Evolutionary conservation across 37 sponge, comb jelly and placozoan species (phyloP).

Genomic region (Dysidea cf. avara): DNA sequence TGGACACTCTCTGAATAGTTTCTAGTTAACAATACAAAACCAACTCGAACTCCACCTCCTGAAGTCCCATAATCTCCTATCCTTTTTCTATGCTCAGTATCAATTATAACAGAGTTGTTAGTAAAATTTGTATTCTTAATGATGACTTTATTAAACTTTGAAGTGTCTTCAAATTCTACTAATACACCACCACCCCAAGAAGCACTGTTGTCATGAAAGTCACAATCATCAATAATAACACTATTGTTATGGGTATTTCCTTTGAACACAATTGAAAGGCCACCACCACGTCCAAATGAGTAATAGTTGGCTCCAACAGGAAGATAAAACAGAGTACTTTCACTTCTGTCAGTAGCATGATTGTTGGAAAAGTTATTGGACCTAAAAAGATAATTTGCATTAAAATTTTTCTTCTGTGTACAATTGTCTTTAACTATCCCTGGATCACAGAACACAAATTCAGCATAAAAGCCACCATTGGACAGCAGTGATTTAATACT

Average conservation of each 20-base stretch:
- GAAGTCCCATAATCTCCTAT: too few relatives aligned
- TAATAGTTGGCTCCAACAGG: too few relatives aligned
- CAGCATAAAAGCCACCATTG: too few relatives aligned
- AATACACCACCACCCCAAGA: conserved; percentile 55
- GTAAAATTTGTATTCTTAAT: not conserved
- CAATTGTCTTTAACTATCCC: too few relatives aligned
- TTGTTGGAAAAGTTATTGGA: not conserved
- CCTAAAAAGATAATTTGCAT: not conserved
- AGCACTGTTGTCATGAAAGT: conserved; percentile 22
- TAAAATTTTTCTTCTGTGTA: not conserved
- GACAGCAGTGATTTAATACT: too few relatives aligned
- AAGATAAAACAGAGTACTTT: too few relatives aligned
- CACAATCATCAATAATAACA: not conserved
- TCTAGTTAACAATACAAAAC: conserved; percentile 2
- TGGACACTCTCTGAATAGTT: not conserved
- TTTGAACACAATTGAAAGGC: conserved; percentile 39
- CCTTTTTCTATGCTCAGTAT: not conserved
- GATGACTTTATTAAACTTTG: conserved; percentile 4
- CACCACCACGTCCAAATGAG: conserved; percentile 45
- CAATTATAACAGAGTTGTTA: not conserved
- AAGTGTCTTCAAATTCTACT: conserved; percentile 39
- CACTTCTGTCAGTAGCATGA: not conserved
- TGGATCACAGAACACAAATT: too few relatives aligned
- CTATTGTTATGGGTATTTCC: conserved; percentile 23
- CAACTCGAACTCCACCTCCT: conserved; percentile 30